These are phyloP conservation scores for Rhinolophus ferrumequinum DNA, from an alignment of 2,113 vertebrate species.

Conservation along the genomic window DNA sequence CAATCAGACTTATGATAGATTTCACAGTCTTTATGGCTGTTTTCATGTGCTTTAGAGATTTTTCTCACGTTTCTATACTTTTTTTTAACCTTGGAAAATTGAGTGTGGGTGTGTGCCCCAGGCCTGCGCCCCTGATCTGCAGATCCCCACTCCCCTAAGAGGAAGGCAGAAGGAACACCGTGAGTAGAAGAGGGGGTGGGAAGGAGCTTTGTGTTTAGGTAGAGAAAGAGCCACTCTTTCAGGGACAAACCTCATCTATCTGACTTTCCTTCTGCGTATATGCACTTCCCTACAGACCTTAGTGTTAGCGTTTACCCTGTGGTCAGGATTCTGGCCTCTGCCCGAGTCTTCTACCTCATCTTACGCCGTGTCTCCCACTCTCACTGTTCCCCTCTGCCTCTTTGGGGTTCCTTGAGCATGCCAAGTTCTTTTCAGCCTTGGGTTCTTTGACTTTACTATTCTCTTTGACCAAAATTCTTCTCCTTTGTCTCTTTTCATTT, in stretches of 20 bases:
- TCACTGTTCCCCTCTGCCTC: not conserved
- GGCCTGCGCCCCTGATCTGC: accelerated
- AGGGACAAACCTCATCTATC: not conserved
- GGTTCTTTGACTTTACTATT: not conserved
- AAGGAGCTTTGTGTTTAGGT: not conserved
- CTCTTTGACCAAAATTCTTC: not conserved
- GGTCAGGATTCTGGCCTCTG: not conserved
- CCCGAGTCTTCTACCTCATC: not conserved
- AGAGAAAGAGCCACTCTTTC: not conserved
- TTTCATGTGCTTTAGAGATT: not conserved
- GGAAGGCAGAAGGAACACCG: not conserved
- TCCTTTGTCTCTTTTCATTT: not conserved
- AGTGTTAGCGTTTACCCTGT: not conserved
- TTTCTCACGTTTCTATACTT: not conserved
- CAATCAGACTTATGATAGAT: not conserved
- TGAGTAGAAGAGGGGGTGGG: not conserved
- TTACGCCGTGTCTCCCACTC: not conserved
- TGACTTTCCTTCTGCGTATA: not conserved
- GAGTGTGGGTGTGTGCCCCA: not conserved
- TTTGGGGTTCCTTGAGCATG: not conserved
- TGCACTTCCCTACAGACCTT: accelerated
- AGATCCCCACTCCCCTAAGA: not conserved
- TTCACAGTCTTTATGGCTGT: not conserved
- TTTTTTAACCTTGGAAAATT: not conserved
- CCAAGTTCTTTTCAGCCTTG: not conserved